These are phyloP conservation scores for Scrobipalpa costella DNA, from an alignment of 2,888 invertebrate species.

Conservation along the genomic window DNA sequence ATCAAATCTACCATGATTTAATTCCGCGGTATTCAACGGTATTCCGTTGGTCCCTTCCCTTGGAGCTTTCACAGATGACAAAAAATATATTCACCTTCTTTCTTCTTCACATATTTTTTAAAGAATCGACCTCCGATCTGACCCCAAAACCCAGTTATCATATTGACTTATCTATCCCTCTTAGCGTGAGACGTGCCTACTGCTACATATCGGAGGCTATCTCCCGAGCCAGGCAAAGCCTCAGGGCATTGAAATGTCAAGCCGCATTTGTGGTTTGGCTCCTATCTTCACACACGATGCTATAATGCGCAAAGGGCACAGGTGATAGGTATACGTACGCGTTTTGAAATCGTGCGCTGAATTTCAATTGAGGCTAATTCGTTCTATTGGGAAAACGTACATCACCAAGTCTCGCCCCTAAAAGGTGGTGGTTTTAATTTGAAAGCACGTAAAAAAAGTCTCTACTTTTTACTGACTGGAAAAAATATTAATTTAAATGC, in stretches of 20 bases:
- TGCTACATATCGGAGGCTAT: not conserved
- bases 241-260: constrained; percentile 11
- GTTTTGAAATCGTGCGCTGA: not conserved
- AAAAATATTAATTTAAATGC: no score
- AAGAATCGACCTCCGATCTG: not conserved
- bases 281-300: not conserved
- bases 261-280: not conserved
- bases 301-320: no score
- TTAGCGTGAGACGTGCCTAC: not conserved
- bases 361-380: not conserved
- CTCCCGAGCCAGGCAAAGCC: not conserved
- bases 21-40: no score
- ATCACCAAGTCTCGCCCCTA: no score
- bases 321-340: not conserved
- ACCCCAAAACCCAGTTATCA: not conserved
- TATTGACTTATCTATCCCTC: not conserved
- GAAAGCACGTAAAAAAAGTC: no score
- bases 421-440: no score
- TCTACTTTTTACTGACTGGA: no score
- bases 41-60: no score
- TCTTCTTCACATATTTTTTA: no score
- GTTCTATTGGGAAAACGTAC: no score
- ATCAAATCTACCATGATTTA: not conserved
- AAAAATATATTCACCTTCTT: no score
- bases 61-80: no score